Evolutionary conservation across 1,140 invertebrate species (phyloP), one percentile per base, ranked within the genome.

Genomic region (Acromyrmex heyeri): DNA sequence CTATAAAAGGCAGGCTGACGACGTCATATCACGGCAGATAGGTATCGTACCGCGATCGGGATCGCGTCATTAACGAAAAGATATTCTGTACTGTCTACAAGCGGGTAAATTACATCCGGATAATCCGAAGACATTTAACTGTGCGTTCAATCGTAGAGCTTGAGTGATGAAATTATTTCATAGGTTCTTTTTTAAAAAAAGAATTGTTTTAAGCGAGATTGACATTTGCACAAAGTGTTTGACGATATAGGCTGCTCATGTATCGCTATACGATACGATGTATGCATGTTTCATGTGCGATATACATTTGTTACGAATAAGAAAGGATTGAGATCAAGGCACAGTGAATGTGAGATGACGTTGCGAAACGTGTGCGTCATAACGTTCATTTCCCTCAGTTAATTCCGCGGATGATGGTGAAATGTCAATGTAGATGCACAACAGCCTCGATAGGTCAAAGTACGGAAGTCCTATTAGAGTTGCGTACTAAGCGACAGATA

Each of bases 361-460:
- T 82, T 61, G 69, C 69, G 79, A 75, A 62, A 75, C 55, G 55
- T 50, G 69, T 50, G 69, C 55, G 69, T 73, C 24, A 30, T 12
- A 14, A 48, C 24, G 12, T 14, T 38, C 30, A 30, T 61, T 75
- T 44, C 38, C 38, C 27, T 50, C 38, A 57, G 67, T 38, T 27
- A 53, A 83, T 73, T 18, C 69, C 69, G 55, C 24, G 38, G 38
- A 75, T 34, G 67, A 61, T 61, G 79, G 67, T 14, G 67, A 82
- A 82, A 70, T 50, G 30, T 50, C 70, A 27, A 75, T 48, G 55
- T n/a, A 57, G 27, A 48, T 44, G 21, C 69, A 77, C 12, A 78
- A 88, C 78, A 86, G 61, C 69, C 61, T 72, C 59, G 89, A 86
- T 64, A 83, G 89, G 89, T 91, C 89, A 91, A 90, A 91, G 89